Percentiles rank a stretch among this genome's conserved stretches.
Evolutionary conservation across 2,113 vertebrate genomes (phyloP).

Genomic region (Heterochromis multidens): DNA sequence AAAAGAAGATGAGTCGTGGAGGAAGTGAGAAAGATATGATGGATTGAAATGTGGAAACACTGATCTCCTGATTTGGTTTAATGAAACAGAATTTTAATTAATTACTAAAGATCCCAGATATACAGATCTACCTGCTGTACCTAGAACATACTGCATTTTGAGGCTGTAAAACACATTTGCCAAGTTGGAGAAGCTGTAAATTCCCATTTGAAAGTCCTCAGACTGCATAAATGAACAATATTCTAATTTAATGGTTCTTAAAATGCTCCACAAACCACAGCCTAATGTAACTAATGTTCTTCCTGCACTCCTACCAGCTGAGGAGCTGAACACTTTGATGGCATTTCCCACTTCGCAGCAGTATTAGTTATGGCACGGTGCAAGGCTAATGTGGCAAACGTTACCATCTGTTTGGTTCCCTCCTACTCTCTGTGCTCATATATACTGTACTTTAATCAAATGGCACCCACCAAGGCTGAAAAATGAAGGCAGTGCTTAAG

Average conservation of each 20-base stretch:
- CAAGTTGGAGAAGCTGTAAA: not conserved
- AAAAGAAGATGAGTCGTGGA: not conserved
- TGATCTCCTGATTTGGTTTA: not conserved
- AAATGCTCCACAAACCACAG: not conserved
- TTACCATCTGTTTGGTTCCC: not conserved
- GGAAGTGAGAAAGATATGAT: not conserved
- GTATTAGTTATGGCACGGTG: not conserved
- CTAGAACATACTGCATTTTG: not conserved
- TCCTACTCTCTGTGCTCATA: not conserved
- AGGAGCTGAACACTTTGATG: not conserved
- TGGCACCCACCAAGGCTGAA: not conserved
- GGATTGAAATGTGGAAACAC: not conserved
- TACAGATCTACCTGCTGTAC: not conserved
- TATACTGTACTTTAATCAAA: not conserved
- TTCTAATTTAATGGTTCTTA: not conserved
- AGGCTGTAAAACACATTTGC: not conserved
- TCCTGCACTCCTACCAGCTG: not conserved
- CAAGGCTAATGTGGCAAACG: not conserved
- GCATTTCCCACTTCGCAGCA: not conserved
- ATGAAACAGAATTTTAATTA: not conserved
- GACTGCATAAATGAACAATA: not conserved
- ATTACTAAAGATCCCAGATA: not conserved
- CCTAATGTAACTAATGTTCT: not conserved
- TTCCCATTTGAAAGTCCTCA: not conserved
- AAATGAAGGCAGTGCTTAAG: not conserved